phyloP scores from a whole-genome alignment of 2,888 invertebrate species.

The Bombylius major region DNA sequence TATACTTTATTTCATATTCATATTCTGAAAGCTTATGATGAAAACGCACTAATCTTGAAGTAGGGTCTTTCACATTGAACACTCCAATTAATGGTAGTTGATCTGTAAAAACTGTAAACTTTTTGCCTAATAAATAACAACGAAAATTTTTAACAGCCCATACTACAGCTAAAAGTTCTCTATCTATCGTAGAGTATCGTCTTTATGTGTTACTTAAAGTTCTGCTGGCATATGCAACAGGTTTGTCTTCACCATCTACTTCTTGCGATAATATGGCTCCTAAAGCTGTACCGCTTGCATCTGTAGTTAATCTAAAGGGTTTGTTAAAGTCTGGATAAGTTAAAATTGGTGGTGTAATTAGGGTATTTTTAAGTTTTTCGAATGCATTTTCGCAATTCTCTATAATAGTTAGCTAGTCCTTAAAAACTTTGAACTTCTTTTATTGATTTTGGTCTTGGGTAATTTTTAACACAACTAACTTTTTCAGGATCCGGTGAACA shows the following conservation, averaged over 20 bases:
- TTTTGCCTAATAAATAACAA: not conserved
- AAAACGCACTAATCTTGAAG: not conserved
- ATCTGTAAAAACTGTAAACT: not conserved
- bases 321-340: too few relatives aligned
- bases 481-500: conserved; percentile 18
- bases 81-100: not conserved
- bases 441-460: conserved; percentile 15
- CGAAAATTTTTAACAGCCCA: not conserved
- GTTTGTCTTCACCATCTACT: too few relatives aligned
- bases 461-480: conserved; percentile 15
- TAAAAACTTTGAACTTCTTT: conserved; percentile 21
- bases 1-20: not conserved
- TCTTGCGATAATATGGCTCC: too few relatives aligned
- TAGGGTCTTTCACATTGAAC: not conserved
- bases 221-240: too few relatives aligned
- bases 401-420: not conserved
- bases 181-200: not conserved
- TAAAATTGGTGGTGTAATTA: too few relatives aligned
- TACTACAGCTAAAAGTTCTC: not conserved
- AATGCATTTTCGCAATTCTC: not conserved
- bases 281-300: too few relatives aligned
- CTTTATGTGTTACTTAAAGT: too few relatives aligned
- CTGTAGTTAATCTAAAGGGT: too few relatives aligned
- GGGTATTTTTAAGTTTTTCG: too few relatives aligned
- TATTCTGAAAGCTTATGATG: not conserved